A percentile compares a stretch with the other conserved stretches of the same genome.
Conservation (phyloP, 1,140 invertebrate genomes). For the Holotrichia oblita region DNA sequence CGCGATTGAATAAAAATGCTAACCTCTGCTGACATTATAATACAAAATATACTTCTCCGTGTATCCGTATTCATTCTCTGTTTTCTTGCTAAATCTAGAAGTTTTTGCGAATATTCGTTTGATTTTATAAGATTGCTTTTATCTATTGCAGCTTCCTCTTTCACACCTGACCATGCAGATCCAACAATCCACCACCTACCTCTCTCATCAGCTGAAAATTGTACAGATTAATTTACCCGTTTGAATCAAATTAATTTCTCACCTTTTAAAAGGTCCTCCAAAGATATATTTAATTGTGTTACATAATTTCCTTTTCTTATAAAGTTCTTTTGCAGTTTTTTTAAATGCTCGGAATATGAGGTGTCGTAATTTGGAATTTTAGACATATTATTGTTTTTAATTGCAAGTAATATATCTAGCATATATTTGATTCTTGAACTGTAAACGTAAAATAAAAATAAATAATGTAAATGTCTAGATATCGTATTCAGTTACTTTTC, state of each 20-base stretch:
- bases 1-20: slow-evolving; percentile 28
- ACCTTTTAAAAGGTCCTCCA: slow-evolving; percentile 88
- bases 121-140: slow-evolving; percentile 49
- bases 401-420: slow-evolving; percentile 87
- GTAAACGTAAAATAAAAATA: slow-evolving; percentile 45
- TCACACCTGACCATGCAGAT: slow-evolving; percentile 87
- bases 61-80: slow-evolving; percentile 89
- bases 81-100: slow-evolving; percentile 83
- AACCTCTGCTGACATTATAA: slow-evolving; percentile 86
- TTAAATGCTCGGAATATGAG: slow-evolving; percentile 80
- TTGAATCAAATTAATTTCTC: slow-evolving; percentile 45
- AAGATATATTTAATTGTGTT: slow-evolving; percentile 79
- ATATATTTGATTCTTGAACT: slow-evolving; percentile 89
- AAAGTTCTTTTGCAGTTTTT: slow-evolving; percentile 78
- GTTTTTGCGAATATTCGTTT: slow-evolving; percentile 61
- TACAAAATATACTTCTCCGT: slow-evolving; percentile 82
- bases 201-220: slow-evolving; percentile 75
- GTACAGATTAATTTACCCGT: background rate
- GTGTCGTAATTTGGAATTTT: slow-evolving; percentile 94
- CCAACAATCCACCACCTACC: slow-evolving; percentile 98
- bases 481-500: slow-evolving; percentile 60
- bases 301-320: slow-evolving; percentile 79
- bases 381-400: slow-evolving; percentile 94
- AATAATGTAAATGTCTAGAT: background rate
- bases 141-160: slow-evolving; percentile 55